Percentiles rank a stretch among this genome's conserved stretches.
These are phyloP conservation scores for Pogonomyrmex californicus DNA, from an alignment of 1,140 invertebrate genomes.

Conservation along the genomic window DNA sequence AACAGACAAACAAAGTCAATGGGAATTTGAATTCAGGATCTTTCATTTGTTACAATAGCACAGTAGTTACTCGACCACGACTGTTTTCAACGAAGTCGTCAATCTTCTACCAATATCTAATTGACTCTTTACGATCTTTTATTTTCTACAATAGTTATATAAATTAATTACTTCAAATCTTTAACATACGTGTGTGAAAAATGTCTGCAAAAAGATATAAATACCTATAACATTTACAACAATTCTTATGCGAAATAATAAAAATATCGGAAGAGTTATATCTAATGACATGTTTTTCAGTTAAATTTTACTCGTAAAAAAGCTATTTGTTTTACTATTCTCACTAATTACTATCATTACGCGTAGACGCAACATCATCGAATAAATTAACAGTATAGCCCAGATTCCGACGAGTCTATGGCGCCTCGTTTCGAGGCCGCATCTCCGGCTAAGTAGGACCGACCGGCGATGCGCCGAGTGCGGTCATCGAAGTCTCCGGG, in stretches of 20 bases:
- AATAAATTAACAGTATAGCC: neutral
- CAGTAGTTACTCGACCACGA: too few species aligned
- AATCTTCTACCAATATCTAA: too few species aligned
- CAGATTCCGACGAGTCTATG: neutral
- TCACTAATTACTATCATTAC: neutral
- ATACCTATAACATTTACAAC: neutral
- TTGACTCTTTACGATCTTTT: neutral
- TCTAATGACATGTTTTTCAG: neutral
- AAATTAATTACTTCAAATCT: neutral
- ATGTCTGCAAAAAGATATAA: neutral
- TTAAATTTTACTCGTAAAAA: neutral
- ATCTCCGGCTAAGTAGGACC: neutral
- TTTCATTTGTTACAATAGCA: too few species aligned
- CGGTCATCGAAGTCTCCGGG: slow-evolving; percentile 48
- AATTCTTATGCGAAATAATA: neutral
- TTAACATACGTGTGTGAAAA: neutral
- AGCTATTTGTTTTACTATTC: neutral
- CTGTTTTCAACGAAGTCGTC: too few species aligned
- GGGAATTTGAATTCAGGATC: too few species aligned
- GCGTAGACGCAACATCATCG: neutral
- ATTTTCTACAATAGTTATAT: neutral
- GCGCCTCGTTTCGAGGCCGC: neutral
- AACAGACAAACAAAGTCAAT: too few species aligned
- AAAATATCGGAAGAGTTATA: neutral
- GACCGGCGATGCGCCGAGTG: slow-evolving; percentile 39